Base-by-base conservation (phyloP, 2,113 vertebrate species). In the Enhydra lutris region DNA sequence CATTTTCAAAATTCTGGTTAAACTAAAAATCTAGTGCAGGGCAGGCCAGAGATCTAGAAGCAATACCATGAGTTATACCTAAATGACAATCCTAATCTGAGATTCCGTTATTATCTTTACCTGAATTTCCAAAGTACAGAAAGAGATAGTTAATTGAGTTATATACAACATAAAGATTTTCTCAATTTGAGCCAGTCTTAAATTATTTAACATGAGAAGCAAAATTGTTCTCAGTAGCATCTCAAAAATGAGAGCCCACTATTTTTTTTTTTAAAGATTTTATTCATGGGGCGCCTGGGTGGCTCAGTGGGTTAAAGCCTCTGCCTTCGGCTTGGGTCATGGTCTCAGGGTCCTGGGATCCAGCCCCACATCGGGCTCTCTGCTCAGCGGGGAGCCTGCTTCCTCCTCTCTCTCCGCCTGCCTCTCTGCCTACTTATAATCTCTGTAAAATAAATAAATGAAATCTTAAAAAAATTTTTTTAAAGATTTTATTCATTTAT, bases 1-100 rank as follows among this genome's bases (percentile, higher is more conserved):
- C 9, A 87, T 63, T 95, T 97, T 88, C 15, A 97, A 92, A 94
- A 84, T 93, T 95, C 24, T 76, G 67, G n/a, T 52, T 85, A 87
- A 90, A 87, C 11, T 95, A 9, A 59, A 92, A 96, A 42, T 47
- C 59, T 55, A 79, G 15, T 92, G 4, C 15, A 88, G n/a, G 29
- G 10, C 23, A 96, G 36, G 7, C 36, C 39, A 96, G 31, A 89
- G 11, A 76, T 61, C 18, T 73, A 91, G 52, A 86, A 89, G 34
- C 31, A 85, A 57, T 42, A 85, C 45, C 23, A 47, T 55, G n/a
- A 89, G 42, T 76, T 24, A 84, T 6, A 81, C 7, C 14, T 97
- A 26, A 2, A 84, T 34, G 71, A 92, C 15, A 92, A 45, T 36
- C 29, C 42, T 89, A 91, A 73, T 29, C 1, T 76, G 52, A 87